phyloP scores from a whole-genome alignment of 2,888 invertebrate species.

The Lathronympha strigana region DNA sequence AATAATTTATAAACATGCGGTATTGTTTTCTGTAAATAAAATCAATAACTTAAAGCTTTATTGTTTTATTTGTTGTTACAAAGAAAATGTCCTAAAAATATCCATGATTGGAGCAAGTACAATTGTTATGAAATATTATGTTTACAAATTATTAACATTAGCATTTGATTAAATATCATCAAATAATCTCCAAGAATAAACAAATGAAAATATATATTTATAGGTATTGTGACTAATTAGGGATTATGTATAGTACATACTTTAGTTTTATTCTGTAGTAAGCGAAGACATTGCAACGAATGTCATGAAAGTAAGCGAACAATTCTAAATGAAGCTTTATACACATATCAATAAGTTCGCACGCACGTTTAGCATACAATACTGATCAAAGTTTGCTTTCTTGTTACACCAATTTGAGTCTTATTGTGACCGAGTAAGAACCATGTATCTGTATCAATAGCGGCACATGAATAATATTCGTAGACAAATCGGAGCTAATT shows the following conservation, averaged over 20 bases:
- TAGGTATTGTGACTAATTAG: not conserved
- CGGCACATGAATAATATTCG: too few relatives aligned
- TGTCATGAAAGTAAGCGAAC: not conserved
- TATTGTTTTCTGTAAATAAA: conserved; percentile 79
- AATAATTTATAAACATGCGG: conserved; percentile 77
- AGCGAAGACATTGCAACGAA: not conserved
- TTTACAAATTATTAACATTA: too few relatives aligned
- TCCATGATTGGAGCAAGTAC: not conserved
- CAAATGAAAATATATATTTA: not conserved
- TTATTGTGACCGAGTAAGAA: too few relatives aligned
- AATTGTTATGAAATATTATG: not conserved
- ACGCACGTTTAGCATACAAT: not conserved
- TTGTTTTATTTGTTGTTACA: conserved; percentile 39
- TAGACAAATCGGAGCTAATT: too few relatives aligned
- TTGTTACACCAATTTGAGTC: not conserved
- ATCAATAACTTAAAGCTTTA: conserved; percentile 48
- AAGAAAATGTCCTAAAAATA: conserved; percentile 14
- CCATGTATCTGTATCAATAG: too few relatives aligned
- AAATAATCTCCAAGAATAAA: not conserved
- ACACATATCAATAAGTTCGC: not conserved
- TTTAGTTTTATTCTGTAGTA: too few relatives aligned
- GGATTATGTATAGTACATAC: not conserved
- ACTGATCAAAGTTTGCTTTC: not conserved
- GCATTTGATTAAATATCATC: not conserved
- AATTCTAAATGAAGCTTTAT: not conserved